Conservation (phyloP, 2,113 vertebrate species). For the Carettochelys insculpta region DNA sequence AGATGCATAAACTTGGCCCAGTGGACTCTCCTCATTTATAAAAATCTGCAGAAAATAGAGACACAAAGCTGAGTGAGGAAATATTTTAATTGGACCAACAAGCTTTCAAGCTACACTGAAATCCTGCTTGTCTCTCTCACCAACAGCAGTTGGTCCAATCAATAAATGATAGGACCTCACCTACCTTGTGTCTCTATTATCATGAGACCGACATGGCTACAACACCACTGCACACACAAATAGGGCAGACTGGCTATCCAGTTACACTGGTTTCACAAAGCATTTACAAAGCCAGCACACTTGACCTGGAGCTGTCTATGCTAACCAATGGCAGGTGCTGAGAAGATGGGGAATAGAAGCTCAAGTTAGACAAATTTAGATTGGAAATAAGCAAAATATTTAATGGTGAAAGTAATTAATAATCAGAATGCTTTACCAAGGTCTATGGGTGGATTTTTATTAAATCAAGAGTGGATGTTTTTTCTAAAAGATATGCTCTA, state of each 20-base stretch:
- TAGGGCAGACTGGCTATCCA: neutral
- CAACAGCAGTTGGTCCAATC: neutral
- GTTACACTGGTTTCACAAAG: slow-evolving; percentile 50
- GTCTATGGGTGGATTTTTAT: neutral
- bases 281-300: neutral
- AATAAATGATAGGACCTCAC: neutral
- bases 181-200: neutral
- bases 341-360: neutral
- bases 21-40: slow-evolving; percentile 39
- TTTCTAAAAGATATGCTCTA: neutral
- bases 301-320: neutral
- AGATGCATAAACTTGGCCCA: slow-evolving; percentile 37
- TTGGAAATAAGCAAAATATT: neutral
- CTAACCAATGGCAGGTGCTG: neutral
- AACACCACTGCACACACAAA: neutral
- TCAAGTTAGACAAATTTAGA: neutral
- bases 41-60: neutral
- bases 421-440: neutral
- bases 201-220: neutral
- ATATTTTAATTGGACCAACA: neutral
- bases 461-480: neutral
- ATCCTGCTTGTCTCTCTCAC: neutral
- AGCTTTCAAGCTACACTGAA: neutral
- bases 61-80: neutral
- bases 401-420: neutral